These are phyloP conservation scores for Megalops cyprinoides DNA, from an alignment of 2,797 vertebrate genomes.

Conservation along the genomic window DNA sequence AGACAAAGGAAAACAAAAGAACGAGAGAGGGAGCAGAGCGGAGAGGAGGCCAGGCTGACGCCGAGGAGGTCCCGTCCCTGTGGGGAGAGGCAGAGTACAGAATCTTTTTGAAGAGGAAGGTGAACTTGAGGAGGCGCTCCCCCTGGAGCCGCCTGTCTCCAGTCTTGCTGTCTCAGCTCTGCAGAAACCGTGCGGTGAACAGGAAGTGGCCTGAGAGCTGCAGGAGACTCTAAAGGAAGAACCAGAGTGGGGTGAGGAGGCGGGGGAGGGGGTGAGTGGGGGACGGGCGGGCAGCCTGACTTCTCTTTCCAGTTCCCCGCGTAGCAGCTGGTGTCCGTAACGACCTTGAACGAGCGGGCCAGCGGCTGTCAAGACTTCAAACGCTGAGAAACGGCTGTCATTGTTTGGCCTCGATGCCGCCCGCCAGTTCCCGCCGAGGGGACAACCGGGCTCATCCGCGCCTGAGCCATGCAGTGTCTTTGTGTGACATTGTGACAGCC, in stretches of 20 bases:
- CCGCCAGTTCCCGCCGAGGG: neutral
- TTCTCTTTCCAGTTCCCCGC: conserved; percentile 74
- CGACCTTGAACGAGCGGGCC: conserved; percentile 86
- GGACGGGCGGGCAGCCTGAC: conserved; percentile 77
- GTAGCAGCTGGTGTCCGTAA: conserved; percentile 86
- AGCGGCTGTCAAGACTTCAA: conserved; percentile 93
- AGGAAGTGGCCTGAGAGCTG: conserved; percentile 78
- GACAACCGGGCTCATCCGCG: neutral
- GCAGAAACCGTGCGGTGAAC: conserved; percentile 74
- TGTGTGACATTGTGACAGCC: neutral
- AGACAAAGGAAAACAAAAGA: neutral
- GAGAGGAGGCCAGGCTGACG: neutral
- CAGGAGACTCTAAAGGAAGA: conserved; percentile 61
- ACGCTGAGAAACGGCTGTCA: conserved; percentile 66
- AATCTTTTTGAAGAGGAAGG: neutral
- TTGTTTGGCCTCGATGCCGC: neutral
- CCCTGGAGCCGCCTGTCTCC: neutral
- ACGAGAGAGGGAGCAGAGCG: neutral
- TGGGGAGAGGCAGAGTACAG: neutral
- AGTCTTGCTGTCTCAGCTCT: conserved; percentile 66
- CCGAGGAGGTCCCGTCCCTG: neutral
- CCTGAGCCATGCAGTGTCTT: neutral
- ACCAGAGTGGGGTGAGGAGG: no score
- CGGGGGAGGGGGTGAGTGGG: no score
- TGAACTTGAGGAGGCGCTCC: neutral